Evolutionary conservation across 2,888 invertebrate genomes (phyloP), one percentile per base, ranked within the genome.

Genomic region (Meandrusa payeni): DNA sequence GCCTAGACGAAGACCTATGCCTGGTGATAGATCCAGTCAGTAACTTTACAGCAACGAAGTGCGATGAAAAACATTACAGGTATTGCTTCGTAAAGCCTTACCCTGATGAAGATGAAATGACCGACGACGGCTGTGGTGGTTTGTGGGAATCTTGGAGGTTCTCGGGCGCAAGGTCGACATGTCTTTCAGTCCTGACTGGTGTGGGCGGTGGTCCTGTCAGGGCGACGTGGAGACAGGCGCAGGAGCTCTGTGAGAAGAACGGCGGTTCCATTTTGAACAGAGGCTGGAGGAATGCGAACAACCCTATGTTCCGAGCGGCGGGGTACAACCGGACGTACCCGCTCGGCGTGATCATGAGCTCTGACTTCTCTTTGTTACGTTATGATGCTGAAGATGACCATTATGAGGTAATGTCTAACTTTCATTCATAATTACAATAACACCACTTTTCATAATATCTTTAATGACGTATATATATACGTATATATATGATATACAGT

Each of bases 211-310:
- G 70, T 0, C 55, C 70, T 0, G 65, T 86, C 0, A 62, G 87
- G 41, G 83, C 83, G 0, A 88, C 73, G 1, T 87, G 86, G 86
- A 48, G 46, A 3, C 80, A 80, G 46, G 70, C 85, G 0, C 59
- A 66, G 29, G 64, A 72, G 2, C 45, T 76, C 10, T 87, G 86
- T 54, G 52, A 54, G 2, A 69, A 62, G 15, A 59, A 60, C 40
- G 70, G 69, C 1, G 79, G 75, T 0, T 65, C 72, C 0, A 54
- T 88, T 1, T 46, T 88, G 7, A 76, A 77, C 22, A 69, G 64
- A 15, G 88, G 87, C 0, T 88, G 88, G 83, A 65, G 74, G 39
- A 85, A 83, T 46, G 69, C 79, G 0, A 88, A 83, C 44, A 63
- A 70, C 47, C 71, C 69, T 0, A 34, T 57, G 13, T 50, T 76